Base-by-base conservation (phyloP, 2,113 vertebrate species). In the Myotis brandtii region DNA sequence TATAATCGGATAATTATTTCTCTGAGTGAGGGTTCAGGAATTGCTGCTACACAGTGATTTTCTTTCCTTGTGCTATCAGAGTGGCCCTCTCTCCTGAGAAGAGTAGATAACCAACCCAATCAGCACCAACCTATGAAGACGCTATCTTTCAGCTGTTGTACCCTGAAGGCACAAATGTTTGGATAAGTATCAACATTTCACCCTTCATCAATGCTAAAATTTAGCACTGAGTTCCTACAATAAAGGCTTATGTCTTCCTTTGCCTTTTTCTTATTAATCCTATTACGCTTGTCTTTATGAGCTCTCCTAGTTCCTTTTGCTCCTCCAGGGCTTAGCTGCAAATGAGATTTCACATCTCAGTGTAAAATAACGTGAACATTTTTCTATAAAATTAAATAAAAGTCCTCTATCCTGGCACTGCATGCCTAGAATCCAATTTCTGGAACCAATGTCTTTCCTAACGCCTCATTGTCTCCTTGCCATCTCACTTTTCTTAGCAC, bases 331-430 rank as follows among this genome's bases (percentile, higher is more conserved):
- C 95, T 98, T 97, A 97, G 96, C 97, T 97, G 97, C 96, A 98
- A 98, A 98, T 98, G 98, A 98, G 97, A 98, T 98, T 98, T 98
- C 97, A 97, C 98, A 98, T 98, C 97, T 98, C 95, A 90, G 97
- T 98, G 97, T 98, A 98, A 98, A 98, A 98, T 98, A 98, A 98
- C 98, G 95, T 0, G 96, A 98, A 98, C 97, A 97, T 98, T 98
- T 98, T 98, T 98, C 98, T 98, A 95, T 97, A 98, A 98, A 98
- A 98, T 98, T 98, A 99, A 99, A 98, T 98, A 98, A 98, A 98
- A 97, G 94, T 96, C 93, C 73, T 98, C 97, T 6, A 64, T 96
- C 89, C 97, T 97, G 97, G 94, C 95, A 98, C 93, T 95, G 94
- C 97, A 98, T 98, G 98, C 96, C 96, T 93, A 96, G 98, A 98